These are phyloP conservation scores for Drosophila nasuta DNA, from an alignment of 1,140 invertebrate species.

Conservation along the genomic window DNA sequence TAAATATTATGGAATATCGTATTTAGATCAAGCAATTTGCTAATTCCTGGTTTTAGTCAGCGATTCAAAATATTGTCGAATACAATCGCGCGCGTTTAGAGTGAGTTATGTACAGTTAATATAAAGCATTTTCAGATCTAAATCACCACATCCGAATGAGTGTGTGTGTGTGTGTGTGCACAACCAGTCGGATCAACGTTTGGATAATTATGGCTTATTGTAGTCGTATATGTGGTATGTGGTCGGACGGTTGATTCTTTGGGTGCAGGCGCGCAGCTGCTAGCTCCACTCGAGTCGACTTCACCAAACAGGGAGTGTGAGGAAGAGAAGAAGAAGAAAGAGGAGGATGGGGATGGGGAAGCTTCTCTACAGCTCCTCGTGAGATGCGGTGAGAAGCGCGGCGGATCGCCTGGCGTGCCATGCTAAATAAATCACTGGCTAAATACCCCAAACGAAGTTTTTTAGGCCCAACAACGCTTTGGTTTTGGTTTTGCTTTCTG, in stretches of 20 bases:
- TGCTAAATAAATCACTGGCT: constrained; percentile 79
- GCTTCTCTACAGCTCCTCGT: not conserved
- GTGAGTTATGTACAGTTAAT: constrained; percentile 38
- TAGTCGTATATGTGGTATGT: constrained; percentile 46
- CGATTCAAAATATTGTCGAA: constrained; percentile 1
- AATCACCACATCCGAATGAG: constrained; percentile 14
- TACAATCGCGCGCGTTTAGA: constrained; percentile 10
- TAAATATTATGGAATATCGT: too few species aligned
- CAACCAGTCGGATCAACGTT: constrained; percentile 66
- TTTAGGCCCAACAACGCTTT: constrained; percentile 60
- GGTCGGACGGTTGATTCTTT: constrained; percentile 22
- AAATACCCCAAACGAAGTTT: constrained; percentile 80
- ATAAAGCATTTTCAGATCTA: constrained; percentile 32
- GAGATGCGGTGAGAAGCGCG: constrained; percentile 31
- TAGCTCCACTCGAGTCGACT: not conserved
- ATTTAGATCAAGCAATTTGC: too few species aligned
- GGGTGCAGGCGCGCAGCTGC: constrained; percentile 37
- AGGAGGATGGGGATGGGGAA: not conserved
- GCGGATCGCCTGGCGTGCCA: constrained; percentile 68
- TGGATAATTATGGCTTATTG: constrained; percentile 82
- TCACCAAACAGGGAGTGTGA: not conserved
- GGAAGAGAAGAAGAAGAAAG: not conserved
- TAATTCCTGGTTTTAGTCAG: not conserved
- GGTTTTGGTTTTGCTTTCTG: constrained; percentile 28
- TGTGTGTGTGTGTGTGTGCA: constrained; percentile 28